phyloP scores from a whole-genome alignment of 2,797 vertebrate genomes.

The Sebastolobus alascanus region DNA sequence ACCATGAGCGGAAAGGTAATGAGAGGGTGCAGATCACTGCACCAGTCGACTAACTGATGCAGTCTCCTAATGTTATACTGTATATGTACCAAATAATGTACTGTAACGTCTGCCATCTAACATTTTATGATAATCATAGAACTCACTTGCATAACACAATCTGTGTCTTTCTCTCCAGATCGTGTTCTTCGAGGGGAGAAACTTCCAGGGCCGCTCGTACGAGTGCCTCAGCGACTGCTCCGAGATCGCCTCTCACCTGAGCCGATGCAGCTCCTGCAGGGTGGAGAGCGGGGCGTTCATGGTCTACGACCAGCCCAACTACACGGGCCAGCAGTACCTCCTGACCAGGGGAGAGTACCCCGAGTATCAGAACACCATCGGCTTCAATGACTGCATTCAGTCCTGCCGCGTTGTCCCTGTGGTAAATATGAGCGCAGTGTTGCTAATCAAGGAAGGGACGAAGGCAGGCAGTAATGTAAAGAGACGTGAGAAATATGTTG shows the following conservation, averaged over 20 bases:
- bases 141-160: neutral
- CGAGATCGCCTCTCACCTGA: slow-evolving; percentile 59
- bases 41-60: neutral
- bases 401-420: slow-evolving; percentile 64
- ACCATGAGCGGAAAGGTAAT: slow-evolving; percentile 73
- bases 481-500: neutral
- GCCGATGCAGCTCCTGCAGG: slow-evolving; percentile 66
- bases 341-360: slow-evolving; percentile 66
- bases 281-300: slow-evolving; percentile 62
- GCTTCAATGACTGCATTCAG: slow-evolving; percentile 66
- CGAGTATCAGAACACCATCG: slow-evolving; percentile 61
- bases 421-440: slow-evolving; percentile 40
- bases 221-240: slow-evolving; percentile 63
- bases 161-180: slow-evolving; percentile 47
- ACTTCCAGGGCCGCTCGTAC: slow-evolving; percentile 64
- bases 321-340: slow-evolving; percentile 63
- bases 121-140: no score
- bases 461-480: neutral
- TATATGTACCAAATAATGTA: neutral
- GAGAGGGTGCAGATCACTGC: slow-evolving; percentile 3
- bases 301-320: slow-evolving; percentile 67
- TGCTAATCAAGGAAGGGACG: neutral
- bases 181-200: slow-evolving; percentile 59
- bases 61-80: neutral
- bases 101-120: no score